Conservation (phyloP, 2,888 invertebrate genomes). For the Unio delphinus region DNA sequence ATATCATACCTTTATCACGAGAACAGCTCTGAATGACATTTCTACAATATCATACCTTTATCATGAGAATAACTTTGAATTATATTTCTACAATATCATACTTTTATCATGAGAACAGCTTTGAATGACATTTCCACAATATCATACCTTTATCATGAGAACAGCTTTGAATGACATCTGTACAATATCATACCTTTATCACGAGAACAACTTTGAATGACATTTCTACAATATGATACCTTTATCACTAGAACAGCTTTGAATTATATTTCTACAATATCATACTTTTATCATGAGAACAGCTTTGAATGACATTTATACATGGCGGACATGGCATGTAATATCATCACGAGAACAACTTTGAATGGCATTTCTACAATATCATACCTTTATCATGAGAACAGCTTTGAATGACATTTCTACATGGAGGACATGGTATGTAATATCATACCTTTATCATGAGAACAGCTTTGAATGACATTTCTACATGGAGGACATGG, state of each 20-base stretch:
- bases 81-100: slow-evolving; percentile 24
- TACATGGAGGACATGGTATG: slow-evolving; percentile 37
- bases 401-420: slow-evolving; percentile 28
- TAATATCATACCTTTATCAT: slow-evolving; percentile 21
- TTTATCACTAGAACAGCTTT: slow-evolving; percentile 21
- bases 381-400: slow-evolving; percentile 23
- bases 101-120: slow-evolving; percentile 29
- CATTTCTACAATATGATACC: slow-evolving; percentile 29
- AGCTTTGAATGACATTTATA: slow-evolving; percentile 24
- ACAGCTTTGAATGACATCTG: slow-evolving; percentile 27
- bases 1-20: slow-evolving; percentile 21
- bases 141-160: slow-evolving; percentile 23
- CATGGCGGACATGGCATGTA: slow-evolving; percentile 38
- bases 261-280: slow-evolving; percentile 27
- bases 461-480: slow-evolving; percentile 23
- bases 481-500: slow-evolving; percentile 32
- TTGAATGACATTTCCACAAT: slow-evolving; percentile 27
- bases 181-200: slow-evolving; percentile 31
- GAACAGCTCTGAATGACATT: slow-evolving; percentile 25
- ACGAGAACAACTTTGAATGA: slow-evolving; percentile 24
- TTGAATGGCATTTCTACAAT: slow-evolving; percentile 27
- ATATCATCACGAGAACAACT: slow-evolving; percentile 31
- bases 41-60: slow-evolving; percentile 30
- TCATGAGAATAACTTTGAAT: slow-evolving; percentile 27
- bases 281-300: slow-evolving; percentile 28